phyloP scores from a whole-genome alignment of 2,113 vertebrate genomes.

The Aphyosemion australe region DNA sequence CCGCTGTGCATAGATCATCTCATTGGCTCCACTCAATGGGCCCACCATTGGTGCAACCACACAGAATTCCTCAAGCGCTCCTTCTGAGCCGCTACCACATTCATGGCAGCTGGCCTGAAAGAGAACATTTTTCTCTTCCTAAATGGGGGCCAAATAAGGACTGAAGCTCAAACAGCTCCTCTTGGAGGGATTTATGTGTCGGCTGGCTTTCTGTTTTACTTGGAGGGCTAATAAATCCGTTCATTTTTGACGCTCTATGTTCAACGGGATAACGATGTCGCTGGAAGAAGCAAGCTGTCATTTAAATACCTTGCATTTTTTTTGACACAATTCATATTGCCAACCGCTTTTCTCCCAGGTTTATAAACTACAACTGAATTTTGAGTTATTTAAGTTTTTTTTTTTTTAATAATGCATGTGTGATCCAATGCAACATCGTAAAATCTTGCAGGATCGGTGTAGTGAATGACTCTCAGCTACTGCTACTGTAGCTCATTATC shows the following conservation, averaged over 20 bases:
- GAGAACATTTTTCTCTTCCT: conserved; percentile 66
- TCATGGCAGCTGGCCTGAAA: conserved; percentile 66
- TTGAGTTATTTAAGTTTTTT: no score
- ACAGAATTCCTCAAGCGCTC: conserved; percentile 61
- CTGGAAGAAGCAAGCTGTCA: conserved; percentile 9
- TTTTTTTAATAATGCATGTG: no score
- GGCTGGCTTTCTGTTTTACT: conserved; percentile 63
- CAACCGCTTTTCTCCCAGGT: no score
- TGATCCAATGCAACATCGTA: no score
- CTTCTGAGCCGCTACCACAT: conserved; percentile 51
- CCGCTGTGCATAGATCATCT: conserved; percentile 59
- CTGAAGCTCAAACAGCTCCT: conserved; percentile 51
- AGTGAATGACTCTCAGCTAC: no score
- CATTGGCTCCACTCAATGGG: conserved; percentile 49
- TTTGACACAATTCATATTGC: not conserved
- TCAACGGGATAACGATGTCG: conserved; percentile 30
- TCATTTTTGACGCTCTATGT: conserved; percentile 31
- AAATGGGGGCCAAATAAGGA: conserved; percentile 70
- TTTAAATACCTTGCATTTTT: not conserved
- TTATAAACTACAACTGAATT: no score
- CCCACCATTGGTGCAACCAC: conserved; percentile 54
- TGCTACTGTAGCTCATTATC: no score
- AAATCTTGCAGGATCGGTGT: no score
- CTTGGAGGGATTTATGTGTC: conserved; percentile 54
- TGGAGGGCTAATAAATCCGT: conserved; percentile 52